Base-by-base conservation (phyloP, 1,140 invertebrate species). In the Stegodyphus mimosarum region DNA sequence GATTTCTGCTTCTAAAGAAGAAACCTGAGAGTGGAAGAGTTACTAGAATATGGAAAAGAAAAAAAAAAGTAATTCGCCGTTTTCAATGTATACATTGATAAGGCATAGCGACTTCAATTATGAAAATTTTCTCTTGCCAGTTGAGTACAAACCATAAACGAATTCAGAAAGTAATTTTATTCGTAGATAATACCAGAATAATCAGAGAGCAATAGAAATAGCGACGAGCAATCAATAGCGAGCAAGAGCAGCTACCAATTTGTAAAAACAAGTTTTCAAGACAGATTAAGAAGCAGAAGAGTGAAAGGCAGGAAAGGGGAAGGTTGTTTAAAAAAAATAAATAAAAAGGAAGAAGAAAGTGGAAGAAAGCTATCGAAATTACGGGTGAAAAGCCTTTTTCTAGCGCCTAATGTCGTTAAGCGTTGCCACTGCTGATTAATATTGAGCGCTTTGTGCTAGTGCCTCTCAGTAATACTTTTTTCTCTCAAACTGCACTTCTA, bases 241-340 rank as follows among this genome's bases (percentile, higher is more conserved):
- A 71, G 7, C 48, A 71, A 18, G 51, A 55, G 79, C 60, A 69
- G 81, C 60, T 69, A 52, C 81, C 81, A 83, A 83, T 83, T 83
- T 83, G 81, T 76, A 83, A 83, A 83, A 83, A 83, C 72, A 83
- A 76, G 71, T 83, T 83, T 83, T 75, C 71, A 72, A 60, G 80
- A 75, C 80, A 83, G 71, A 75, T 83, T 75, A 83, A 83, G 81
- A 83, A 75, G 64, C 64, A 75, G 63, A 66, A 75, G 78, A 80
- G 60, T 71, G 33, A 79, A 79, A 52, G 18, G 75, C 63, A 77
- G 48, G 48, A 78, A 69, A 51, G 64, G 18, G 52, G 10, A 50
- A 67, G n/a, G 7, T 67, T 67, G 9, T 67, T 67, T 17, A 66
- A 67, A 77, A 79, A 60, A 71, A 80, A 55, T 17, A 33, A 71